A percentile compares a stretch with the other conserved stretches of the same genome.
These are phyloP conservation scores for Drosophila tristis DNA, from an alignment of 1,140 invertebrate species.

Conservation along the genomic window DNA sequence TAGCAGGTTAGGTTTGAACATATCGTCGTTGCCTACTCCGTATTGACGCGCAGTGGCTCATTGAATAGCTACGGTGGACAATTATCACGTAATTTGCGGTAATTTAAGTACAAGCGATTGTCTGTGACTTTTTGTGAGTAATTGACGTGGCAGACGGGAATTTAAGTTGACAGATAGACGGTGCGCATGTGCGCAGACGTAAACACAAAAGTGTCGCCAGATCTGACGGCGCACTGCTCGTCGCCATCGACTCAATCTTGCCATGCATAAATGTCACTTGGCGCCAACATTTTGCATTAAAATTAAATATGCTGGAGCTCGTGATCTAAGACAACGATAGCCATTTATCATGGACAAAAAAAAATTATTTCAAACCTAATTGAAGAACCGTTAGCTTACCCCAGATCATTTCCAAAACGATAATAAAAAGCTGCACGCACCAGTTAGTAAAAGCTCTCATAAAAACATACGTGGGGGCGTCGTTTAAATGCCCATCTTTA, in stretches of 20 bases:
- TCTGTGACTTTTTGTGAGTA: constrained; percentile 25
- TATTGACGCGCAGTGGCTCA: neutral
- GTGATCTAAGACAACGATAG: no score
- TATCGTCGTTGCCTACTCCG: no score
- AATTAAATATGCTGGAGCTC: neutral
- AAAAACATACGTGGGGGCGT: constrained; percentile 26
- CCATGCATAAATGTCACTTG: constrained; percentile 36
- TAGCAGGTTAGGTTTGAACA: no score
- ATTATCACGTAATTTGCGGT: constrained; percentile 49
- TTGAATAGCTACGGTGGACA: constrained; percentile 7
- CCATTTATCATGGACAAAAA: constrained; percentile 2
- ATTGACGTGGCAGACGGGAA: constrained; percentile 49
- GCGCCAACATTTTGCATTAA: constrained; percentile 29
- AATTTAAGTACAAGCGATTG: constrained; percentile 27
- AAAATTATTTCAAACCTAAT: neutral
- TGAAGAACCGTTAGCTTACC: neutral
- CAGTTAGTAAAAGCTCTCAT: no score
- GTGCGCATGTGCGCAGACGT: constrained; percentile 29
- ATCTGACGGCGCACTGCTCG: neutral
- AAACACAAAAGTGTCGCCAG: constrained; percentile 15
- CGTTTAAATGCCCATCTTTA: neutral
- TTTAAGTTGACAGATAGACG: constrained; percentile 39
- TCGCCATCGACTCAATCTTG: constrained; percentile 14
- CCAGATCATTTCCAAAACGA: no score
- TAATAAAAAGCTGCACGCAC: no score